These are phyloP conservation scores for Xylophagus ater DNA, from an alignment of 2,888 invertebrate genomes.

Conservation along the genomic window DNA sequence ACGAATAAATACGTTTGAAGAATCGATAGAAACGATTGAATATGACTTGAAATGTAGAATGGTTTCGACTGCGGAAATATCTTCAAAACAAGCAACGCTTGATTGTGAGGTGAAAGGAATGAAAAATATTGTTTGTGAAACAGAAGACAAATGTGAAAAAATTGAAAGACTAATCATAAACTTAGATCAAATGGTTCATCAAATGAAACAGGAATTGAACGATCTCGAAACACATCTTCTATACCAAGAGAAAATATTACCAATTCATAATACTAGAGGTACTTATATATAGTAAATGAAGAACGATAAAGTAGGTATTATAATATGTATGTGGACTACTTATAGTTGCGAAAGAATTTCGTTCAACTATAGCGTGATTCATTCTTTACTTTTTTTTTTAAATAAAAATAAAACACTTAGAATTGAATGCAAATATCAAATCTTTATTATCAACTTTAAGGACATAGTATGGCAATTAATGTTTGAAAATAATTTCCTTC, in stretches of 20 bases:
- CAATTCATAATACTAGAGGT: conserved; percentile 35
- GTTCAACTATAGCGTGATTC: too few species aligned
- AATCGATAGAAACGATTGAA: conserved; percentile 26
- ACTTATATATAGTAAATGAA: background rate
- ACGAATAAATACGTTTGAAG: conserved; percentile 31
- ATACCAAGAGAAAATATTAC: conserved; percentile 31
- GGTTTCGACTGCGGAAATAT: conserved; percentile 31
- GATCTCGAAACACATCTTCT: conserved; percentile 39
- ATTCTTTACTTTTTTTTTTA: too few species aligned
- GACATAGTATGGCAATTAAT: too few species aligned
- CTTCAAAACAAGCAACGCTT: conserved; percentile 39
- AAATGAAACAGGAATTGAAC: conserved; percentile 40
- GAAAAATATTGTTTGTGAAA: conserved; percentile 42
- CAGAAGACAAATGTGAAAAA: conserved; percentile 43
- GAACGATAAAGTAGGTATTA: conserved; percentile 27
- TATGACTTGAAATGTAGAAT: conserved; percentile 30
- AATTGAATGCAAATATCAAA: too few species aligned
- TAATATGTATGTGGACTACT: background rate
- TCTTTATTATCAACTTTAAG: too few species aligned
- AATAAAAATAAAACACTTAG: too few species aligned
- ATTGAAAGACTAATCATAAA: conserved; percentile 37
- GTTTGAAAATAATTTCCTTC: too few species aligned
- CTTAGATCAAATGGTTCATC: conserved; percentile 36
- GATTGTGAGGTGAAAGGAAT: conserved; percentile 42
- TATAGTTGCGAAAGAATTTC: too few species aligned